These are phyloP conservation scores for Hypocryptadius cinnamomeus DNA, from an alignment of 2,113 vertebrate genomes.

Conservation along the genomic window DNA sequence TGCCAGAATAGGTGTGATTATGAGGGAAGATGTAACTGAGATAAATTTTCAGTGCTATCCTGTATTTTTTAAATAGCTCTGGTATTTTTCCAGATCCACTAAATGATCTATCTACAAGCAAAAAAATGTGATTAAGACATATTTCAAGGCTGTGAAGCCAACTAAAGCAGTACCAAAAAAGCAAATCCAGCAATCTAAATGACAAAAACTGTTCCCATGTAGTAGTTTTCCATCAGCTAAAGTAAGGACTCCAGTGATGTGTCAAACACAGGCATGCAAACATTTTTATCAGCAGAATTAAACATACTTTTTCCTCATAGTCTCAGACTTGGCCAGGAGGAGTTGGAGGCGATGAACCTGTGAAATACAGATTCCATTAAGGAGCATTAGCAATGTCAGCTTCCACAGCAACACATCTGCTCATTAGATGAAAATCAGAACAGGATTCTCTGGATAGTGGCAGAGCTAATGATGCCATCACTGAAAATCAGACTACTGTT, in stretches of 20 bases:
- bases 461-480: background rate
- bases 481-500: background rate
- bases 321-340: slow-evolving; percentile 74
- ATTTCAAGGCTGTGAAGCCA: background rate
- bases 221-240: background rate
- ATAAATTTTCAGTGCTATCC: background rate
- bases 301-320: slow-evolving; percentile 80
- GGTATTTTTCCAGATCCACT: background rate
- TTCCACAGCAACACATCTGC: background rate
- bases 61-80: background rate
- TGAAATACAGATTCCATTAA: background rate
- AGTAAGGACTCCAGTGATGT: background rate
- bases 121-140: background rate
- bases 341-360: slow-evolving; percentile 85
- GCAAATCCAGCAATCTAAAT: background rate
- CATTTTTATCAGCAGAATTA: background rate
- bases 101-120: background rate
- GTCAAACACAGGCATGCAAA: background rate
- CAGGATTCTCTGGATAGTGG: background rate
- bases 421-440: background rate
- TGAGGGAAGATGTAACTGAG: background rate
- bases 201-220: background rate
- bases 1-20: background rate
- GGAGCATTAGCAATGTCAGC: background rate
- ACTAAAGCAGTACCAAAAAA: background rate